Base-by-base conservation (phyloP, 2,888 invertebrate species). In the Pollenia griseotomentosa region DNA sequence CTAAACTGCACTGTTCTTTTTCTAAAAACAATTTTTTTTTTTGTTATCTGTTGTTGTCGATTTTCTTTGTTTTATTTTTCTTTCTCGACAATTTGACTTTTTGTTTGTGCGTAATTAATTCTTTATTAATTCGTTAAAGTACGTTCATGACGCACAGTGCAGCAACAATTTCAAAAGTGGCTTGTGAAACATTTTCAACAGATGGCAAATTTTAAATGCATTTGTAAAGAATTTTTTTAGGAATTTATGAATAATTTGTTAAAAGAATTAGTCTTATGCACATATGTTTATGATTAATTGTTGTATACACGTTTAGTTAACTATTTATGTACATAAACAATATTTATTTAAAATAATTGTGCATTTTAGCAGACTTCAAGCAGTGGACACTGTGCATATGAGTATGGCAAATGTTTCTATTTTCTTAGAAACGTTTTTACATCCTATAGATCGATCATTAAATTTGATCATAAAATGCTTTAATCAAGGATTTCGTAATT, bases 31-130 rank as follows among this genome's bases (percentile, higher is more conserved):
- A 44, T n/a, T 48, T 48, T 44, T 0, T 33, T 53, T 10, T 12
- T 71, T 55, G 16, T 44, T 40, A 44, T 65, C 61, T 74, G 7
- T n/a, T 48, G 16, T 77, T 77, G 19, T 19, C 10, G 10, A 57
- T 44, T 48, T 75, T 51, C 9, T 75, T 51, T 19, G 42, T 59
- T 66, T 59, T 66, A n/a, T 55, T 80, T 46, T 44, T 12, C 14
- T 70, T 55, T n/a, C 33, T 48, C 42, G 48, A 48, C 46, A 19
- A 66, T 59, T 68, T 51, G 44, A 23, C 68, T 70, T 68, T 75
- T 75, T 61, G 73, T 71, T 71, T 79, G 78, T 68, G 73, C 79
- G 78, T 84, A 84, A 84, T 79, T 84, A 84, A 79, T 84, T 79
- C 53, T 79, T 57, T 73, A 79, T 79, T 84, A 84, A 79, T 77